These are phyloP conservation scores for Miichthys miiuy DNA, from an alignment of 2,797 vertebrate species.

Conservation along the genomic window DNA sequence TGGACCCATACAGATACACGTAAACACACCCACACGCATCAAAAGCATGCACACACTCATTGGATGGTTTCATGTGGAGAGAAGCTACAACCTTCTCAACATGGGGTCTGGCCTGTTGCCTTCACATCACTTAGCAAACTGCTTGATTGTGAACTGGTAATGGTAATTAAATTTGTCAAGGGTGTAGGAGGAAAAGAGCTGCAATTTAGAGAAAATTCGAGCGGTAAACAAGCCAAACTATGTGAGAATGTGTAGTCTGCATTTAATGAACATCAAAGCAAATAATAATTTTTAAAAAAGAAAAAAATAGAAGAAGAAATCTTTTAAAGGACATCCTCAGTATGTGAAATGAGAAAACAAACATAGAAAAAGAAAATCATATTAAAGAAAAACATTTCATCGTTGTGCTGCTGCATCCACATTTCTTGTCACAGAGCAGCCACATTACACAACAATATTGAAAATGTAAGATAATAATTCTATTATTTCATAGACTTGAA, in stretches of 20 bases:
- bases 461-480: constrained; percentile 54
- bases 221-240: constrained; percentile 43
- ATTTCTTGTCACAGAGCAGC: constrained; percentile 11
- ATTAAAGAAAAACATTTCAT: too few relatives aligned
- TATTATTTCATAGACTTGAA: constrained; percentile 61
- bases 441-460: constrained; percentile 18
- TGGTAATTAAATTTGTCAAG: constrained; percentile 66
- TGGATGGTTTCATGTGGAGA: constrained; percentile 40
- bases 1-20: constrained; percentile 4
- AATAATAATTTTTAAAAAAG: neutral
- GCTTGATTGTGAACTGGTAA: constrained; percentile 55
- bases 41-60: constrained; percentile 25
- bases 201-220: constrained; percentile 34
- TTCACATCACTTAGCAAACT: constrained; percentile 55
- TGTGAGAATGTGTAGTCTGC: constrained; percentile 17
- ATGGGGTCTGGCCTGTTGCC: constrained; percentile 43
- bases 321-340: constrained; percentile 5
- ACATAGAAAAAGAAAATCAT: neutral
- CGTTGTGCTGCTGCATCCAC: neutral
- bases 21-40: constrained; percentile 4
- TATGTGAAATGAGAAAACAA: constrained; percentile 9
- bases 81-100: constrained; percentile 46
- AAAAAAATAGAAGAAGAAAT: neutral
- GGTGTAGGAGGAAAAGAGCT: constrained; percentile 38
- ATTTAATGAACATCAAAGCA: constrained; percentile 46